Evolutionary conservation across 2,888 invertebrate genomes (phyloP), one percentile per base, ranked within the genome.

Genomic region (Cryptosula pallasiana): DNA sequence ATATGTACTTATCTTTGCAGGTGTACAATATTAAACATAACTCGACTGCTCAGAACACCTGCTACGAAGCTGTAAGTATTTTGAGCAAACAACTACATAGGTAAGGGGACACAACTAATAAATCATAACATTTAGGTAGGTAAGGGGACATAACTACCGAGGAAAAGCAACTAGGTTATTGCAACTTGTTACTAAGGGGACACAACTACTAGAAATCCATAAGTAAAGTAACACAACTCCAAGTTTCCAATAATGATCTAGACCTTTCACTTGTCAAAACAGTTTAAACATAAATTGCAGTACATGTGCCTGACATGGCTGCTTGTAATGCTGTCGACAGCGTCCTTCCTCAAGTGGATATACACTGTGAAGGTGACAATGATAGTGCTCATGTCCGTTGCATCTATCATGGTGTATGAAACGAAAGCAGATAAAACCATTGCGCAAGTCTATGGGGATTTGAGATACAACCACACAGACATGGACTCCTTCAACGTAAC

Each of bases 271-370:
- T n/a, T n/a, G n/a, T n/a, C n/a, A n/a, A n/a, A n/a, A n/a, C n/a
- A n/a, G n/a, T n/a, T n/a, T n/a, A n/a, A n/a, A n/a, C n/a, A n/a
- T n/a, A n/a, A 23, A 55, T 57, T 57, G 27, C 63, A 63, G 63
- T 63, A 63, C n/a, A 63, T 63, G 63, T 34, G 29, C 25, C 25
- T 63, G n/a, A 13, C 63, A 13, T 63, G 63, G 9, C 32, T 63
- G 63, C n/a, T 63, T 27, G 63, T 63, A 16, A 20, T 63, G 63
- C 34, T 63, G 34, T 63, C 63, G 16, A 63, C 63, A 25, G 63
- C 32, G 13, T 20, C 63, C 9, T 63, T 63, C 34, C 63, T 63
- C 29, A 63, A 63, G 63, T 63, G 63, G 63, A 63, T 63, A 5
- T 34, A 63, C 32, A 13, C 27, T 5, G 13, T 63, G 3, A 63